Conservation (phyloP, 2,888 invertebrate genomes). For the Drosophila pegasa region DNA sequence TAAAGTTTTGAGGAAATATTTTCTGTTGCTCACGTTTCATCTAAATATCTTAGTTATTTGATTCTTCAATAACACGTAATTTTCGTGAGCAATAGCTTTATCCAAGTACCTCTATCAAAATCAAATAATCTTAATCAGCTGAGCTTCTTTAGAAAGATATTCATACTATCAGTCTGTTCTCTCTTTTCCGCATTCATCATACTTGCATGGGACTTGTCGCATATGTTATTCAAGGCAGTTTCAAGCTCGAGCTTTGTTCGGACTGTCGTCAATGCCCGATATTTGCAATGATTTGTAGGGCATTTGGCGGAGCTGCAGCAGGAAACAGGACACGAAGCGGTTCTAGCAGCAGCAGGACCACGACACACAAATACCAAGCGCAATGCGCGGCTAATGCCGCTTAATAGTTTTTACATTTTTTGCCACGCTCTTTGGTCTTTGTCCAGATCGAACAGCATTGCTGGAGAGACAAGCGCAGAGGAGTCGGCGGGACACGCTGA, state of each 20-base stretch:
- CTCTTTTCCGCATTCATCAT: background rate
- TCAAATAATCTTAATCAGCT: no score
- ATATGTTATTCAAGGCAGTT: background rate
- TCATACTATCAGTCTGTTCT: no score
- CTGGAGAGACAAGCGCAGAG: background rate
- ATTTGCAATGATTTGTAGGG: slow-evolving; percentile 42
- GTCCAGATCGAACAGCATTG: slow-evolving; percentile 20
- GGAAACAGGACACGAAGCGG: slow-evolving; percentile 24
- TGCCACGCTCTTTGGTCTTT: slow-evolving; percentile 53
- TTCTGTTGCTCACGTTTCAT: no score
- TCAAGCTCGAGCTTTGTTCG: background rate
- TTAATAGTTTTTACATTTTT: slow-evolving; percentile 80
- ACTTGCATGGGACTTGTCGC: background rate
- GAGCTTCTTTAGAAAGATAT: no score
- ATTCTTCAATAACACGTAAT: no score
- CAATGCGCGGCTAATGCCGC: slow-evolving; percentile 75
- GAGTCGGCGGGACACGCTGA: slow-evolving; percentile 63
- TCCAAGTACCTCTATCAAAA: no score
- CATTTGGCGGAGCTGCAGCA: slow-evolving; percentile 5
- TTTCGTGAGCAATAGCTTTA: no score
- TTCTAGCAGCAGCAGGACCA: slow-evolving; percentile 42
- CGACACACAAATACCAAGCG: slow-evolving; percentile 73
- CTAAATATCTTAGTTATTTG: no score
- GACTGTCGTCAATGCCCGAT: slow-evolving; percentile 33
- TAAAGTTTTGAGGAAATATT: no score